Evolutionary conservation across 2,113 vertebrate genomes (phyloP), one percentile per base, ranked within the genome.

Genomic region (Podarcis muralis): DNA sequence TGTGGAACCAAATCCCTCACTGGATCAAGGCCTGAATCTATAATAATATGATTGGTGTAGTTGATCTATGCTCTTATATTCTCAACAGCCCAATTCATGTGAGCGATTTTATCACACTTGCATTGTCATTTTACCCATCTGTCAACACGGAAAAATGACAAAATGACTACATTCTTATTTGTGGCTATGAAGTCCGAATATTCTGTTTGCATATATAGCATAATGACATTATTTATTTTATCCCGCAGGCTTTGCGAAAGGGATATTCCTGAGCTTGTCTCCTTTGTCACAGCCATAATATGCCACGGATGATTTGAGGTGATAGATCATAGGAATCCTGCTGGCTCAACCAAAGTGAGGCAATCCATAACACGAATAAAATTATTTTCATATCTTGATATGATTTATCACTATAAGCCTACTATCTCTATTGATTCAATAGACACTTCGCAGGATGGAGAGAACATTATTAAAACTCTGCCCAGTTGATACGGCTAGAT

Each of bases 291-390:
- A 85, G 83, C 90, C 90, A 30, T 89, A 72, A 92, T 90, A 90
- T 90, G 84, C 83, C 35, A 69, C 66, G 59, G 40, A 74, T 62
- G 83, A 62, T 87, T 88, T 84, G 16, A 43, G 83, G 89, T 87
- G 87, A 91, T 0, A 90, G 30, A 90, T 89, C 43, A 85, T 71
- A 91, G 75, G n/a, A 90, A 89, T 86, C 85, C 43, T 88, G 90
- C 25, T 90, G 90, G 57, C 48, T 91, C 84, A 81, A 78, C 90
- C 66, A 92, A 92, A 95, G 88, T 69, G 65, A 89, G 65, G 79
- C 81, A 82, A 40, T 88, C 87, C 30, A 5, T 72, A 81, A 72
- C 78, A 85, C 81, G 37, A 90, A 8, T 83, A 13, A 91, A 92
- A 90, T 79, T 0, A 85, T 84, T 91, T 93, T 82, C n/a, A 1